Conservation (phyloP, 2,797 vertebrate species). For the Chelmon rostratus region DNA sequence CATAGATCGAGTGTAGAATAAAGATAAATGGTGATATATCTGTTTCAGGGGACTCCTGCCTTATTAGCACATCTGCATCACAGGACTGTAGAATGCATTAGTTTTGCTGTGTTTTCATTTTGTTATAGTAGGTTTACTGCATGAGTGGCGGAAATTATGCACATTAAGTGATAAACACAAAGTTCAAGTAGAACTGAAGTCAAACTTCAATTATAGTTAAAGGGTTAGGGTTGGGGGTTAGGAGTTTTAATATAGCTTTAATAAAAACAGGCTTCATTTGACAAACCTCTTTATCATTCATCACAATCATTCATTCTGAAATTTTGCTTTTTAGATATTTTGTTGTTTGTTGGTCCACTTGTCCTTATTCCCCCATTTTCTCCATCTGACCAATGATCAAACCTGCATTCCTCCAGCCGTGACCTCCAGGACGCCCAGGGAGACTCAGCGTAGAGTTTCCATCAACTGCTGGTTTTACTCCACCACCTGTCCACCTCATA, state of each 20-base stretch:
- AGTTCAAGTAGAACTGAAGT: no score
- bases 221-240: neutral
- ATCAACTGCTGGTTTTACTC: slow-evolving; percentile 1
- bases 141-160: neutral
- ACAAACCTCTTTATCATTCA: neutral
- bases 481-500: neutral
- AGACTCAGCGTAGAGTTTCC: neutral
- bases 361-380: neutral
- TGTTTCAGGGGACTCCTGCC: slow-evolving; percentile 3
- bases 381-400: neutral
- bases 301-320: neutral
- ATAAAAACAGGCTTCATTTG: neutral
- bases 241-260: no score
- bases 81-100: neutral
- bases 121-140: neutral
- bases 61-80: neutral
- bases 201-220: neutral
- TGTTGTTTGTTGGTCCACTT: neutral
- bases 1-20: slow-evolving; percentile 9
- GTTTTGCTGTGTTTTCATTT: neutral
- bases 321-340: neutral
- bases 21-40: slow-evolving; percentile 28
- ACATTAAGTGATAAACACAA: neutral
- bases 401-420: neutral
- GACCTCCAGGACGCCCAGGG: neutral